Conservation (phyloP, 1,140 invertebrate genomes). For the Tetramorium simillimum region DNA sequence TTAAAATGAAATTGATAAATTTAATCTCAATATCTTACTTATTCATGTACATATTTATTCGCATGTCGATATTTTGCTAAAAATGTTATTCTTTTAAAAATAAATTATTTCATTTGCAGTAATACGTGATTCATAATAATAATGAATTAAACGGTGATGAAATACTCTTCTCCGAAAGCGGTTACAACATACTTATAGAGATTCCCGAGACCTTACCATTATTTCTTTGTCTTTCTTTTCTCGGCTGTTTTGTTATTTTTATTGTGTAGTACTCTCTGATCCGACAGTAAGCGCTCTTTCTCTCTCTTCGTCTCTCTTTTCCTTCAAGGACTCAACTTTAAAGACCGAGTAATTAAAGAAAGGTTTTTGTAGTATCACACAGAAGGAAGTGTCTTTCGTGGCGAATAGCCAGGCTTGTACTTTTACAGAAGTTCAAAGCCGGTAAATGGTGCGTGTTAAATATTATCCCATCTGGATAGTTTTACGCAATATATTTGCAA, state of each 20-base stretch:
- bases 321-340: slow-evolving; percentile 34
- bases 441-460: slow-evolving; percentile 58
- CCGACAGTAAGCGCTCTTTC: slow-evolving; percentile 17
- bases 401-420: neutral
- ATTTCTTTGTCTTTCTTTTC: slow-evolving; percentile 19
- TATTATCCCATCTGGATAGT: neutral
- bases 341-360: slow-evolving; percentile 60
- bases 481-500: neutral
- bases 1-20: neutral
- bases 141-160: neutral
- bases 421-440: slow-evolving; percentile 45
- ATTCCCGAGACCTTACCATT: slow-evolving; percentile 26
- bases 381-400: slow-evolving; percentile 22
- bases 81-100: neutral
- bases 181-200: slow-evolving; percentile 14
- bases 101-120: neutral
- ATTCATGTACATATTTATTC: neutral
- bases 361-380: slow-evolving; percentile 33
- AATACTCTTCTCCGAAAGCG: slow-evolving; percentile 6
- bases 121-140: neutral
- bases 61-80: neutral
- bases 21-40: neutral
- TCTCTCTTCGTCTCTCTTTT: neutral
- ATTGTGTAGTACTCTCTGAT: slow-evolving; percentile 33
- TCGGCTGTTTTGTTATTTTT: slow-evolving; percentile 39